phyloP scores from a whole-genome alignment of 2,113 vertebrate genomes.

The Callaeas wilsoni region DNA sequence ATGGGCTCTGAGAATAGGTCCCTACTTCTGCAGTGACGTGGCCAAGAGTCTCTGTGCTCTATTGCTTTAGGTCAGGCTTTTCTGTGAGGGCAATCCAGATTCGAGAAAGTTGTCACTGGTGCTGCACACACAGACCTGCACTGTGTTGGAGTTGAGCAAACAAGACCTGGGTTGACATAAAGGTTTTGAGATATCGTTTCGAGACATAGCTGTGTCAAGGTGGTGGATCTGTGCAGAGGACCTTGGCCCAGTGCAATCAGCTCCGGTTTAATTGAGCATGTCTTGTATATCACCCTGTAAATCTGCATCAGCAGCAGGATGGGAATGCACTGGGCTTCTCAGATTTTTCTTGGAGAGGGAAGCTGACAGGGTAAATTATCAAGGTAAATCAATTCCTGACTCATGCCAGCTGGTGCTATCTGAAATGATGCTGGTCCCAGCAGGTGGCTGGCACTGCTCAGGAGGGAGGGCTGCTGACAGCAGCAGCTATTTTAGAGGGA shows the following conservation, averaged over 20 bases:
- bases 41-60: background rate
- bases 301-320: background rate
- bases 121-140: background rate
- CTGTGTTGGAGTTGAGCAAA: background rate
- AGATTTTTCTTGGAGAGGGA: background rate
- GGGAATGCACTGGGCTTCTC: background rate
- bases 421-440: background rate
- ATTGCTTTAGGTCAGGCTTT: background rate
- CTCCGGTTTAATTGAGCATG: fast-evolving
- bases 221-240: background rate
- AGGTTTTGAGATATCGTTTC: background rate
- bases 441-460: background rate
- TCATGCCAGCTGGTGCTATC: background rate
- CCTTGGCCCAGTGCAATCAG: background rate
- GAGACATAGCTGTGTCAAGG: background rate
- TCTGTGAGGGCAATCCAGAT: background rate
- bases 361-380: background rate
- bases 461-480: background rate
- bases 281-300: background rate
- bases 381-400: background rate
- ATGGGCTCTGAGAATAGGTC: background rate
- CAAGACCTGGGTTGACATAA: background rate
- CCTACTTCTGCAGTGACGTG: background rate
- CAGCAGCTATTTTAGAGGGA: background rate
- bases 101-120: background rate